Evolutionary conservation across 2,888 invertebrate genomes (phyloP).

Genomic region (Lasiommata megera): DNA sequence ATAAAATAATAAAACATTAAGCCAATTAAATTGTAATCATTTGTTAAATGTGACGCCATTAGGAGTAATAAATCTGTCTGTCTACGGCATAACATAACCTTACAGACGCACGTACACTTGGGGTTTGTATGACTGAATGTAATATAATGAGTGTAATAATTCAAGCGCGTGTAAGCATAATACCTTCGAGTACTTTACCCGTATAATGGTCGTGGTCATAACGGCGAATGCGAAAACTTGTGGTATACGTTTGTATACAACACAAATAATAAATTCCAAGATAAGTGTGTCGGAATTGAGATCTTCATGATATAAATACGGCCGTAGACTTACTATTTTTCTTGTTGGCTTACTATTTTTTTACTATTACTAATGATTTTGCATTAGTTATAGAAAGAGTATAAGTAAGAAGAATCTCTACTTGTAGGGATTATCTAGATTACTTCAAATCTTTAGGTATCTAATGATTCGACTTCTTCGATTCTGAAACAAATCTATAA

Average conservation of each 20-base stretch:
- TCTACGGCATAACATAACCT: not conserved
- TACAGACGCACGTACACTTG: not conserved
- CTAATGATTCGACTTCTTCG: too few species aligned
- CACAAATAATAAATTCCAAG: not conserved
- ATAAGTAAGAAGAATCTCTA: too few species aligned
- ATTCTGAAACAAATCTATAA: too few species aligned
- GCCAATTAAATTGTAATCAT: conserved; percentile 3
- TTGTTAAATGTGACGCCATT: conserved; percentile 1
- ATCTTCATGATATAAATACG: too few species aligned
- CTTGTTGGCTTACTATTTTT: too few species aligned
- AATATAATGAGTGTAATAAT: conserved; percentile 4
- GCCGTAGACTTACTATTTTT: too few species aligned
- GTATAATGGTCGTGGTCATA: not conserved
- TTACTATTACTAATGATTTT: too few species aligned
- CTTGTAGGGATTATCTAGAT: too few species aligned
- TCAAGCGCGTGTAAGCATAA: conserved; percentile 3
- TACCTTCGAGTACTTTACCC: not conserved
- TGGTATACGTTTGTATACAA: not conserved
- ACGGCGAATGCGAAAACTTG: conserved; percentile 5
- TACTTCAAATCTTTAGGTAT: too few species aligned
- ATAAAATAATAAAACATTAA: too few species aligned
- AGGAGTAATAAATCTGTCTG: not conserved
- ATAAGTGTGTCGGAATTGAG: not conserved
- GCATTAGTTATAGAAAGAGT: too few species aligned
- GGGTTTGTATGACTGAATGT: conserved; percentile 2